phyloP scores from a whole-genome alignment of 1,140 invertebrate genomes.

The Sycobia sp. region DNA sequence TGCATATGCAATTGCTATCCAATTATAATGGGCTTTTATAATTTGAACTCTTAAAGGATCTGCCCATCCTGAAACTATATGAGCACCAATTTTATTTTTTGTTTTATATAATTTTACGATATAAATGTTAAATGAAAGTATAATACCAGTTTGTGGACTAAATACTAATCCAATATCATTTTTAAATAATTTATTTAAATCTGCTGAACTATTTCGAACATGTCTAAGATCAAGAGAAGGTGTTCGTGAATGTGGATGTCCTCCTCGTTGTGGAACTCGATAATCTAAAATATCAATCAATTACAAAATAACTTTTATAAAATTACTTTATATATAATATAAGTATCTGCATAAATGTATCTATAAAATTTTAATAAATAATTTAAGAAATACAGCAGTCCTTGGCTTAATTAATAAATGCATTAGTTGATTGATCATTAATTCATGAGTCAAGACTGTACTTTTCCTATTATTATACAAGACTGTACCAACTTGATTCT shows the following conservation, averaged over 20 bases:
- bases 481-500: too few relatives aligned
- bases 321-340: background rate
- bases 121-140: constrained; percentile 1
- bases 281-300: constrained; percentile 65
- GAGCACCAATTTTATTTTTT: constrained; percentile 22
- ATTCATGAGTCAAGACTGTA: too few relatives aligned
- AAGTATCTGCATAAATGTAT: too few relatives aligned
- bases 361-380: background rate
- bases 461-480: too few relatives aligned
- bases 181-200: constrained; percentile 75
- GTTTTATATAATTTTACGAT: background rate
- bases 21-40: constrained; percentile 96
- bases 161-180: constrained; percentile 75
- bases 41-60: constrained; percentile 89
- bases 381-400: background rate
- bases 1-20: constrained; percentile 94
- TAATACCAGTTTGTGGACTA: constrained; percentile 66
- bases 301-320: background rate
- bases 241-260: constrained; percentile 74
- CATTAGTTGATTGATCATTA: too few relatives aligned
- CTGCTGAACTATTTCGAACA: constrained; percentile 76
- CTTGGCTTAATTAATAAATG: too few relatives aligned
- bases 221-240: constrained; percentile 84
- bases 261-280: constrained; percentile 61
- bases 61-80: constrained; percentile 71